Percentiles rank a stretch among this genome's conserved stretches.
phyloP scores from a whole-genome alignment of 2,888 invertebrate genomes.

The Andricus curvator region DNA sequence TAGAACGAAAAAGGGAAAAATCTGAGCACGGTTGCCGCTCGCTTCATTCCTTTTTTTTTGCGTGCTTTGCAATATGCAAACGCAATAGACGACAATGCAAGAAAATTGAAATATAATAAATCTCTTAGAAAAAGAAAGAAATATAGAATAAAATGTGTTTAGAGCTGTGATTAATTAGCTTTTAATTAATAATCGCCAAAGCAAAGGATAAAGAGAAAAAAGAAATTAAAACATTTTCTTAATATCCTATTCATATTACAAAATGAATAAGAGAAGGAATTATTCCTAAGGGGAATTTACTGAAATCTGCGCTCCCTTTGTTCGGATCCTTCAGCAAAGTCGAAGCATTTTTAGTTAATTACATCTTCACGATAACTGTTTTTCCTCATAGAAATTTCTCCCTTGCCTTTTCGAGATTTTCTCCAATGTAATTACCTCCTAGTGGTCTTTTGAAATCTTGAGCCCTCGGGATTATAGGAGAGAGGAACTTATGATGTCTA shows the following conservation, averaged over 20 bases:
- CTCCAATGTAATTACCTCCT: conserved; percentile 31
- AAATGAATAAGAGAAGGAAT: neutral
- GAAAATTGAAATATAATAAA: neutral
- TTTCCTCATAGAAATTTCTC: conserved; percentile 26
- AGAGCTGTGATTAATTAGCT: neutral
- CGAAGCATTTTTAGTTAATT: conserved; percentile 51
- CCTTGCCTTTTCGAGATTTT: conserved; percentile 22
- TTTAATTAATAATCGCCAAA: neutral
- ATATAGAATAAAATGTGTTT: neutral
- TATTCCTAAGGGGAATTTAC: conserved; percentile 39
- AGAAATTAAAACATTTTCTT: neutral
- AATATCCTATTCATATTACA: neutral
- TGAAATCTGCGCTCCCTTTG: conserved; percentile 46
- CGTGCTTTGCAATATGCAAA: conserved; percentile 2
- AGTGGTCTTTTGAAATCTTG: neutral
- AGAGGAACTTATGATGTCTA: neutral
- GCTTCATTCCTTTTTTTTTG: conserved; percentile 9
- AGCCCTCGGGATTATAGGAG: neutral
- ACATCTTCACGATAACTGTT: conserved; percentile 49
- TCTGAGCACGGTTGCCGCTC: conserved; percentile 56
- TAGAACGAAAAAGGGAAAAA: conserved; percentile 58
- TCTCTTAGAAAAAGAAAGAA: neutral
- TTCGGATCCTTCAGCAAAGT: conserved; percentile 29
- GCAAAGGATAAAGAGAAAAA: neutral
- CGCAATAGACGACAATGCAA: neutral